Evolutionary conservation across 2,113 vertebrate genomes (phyloP).

Genomic region (Tragelaphus strepsiceros): DNA sequence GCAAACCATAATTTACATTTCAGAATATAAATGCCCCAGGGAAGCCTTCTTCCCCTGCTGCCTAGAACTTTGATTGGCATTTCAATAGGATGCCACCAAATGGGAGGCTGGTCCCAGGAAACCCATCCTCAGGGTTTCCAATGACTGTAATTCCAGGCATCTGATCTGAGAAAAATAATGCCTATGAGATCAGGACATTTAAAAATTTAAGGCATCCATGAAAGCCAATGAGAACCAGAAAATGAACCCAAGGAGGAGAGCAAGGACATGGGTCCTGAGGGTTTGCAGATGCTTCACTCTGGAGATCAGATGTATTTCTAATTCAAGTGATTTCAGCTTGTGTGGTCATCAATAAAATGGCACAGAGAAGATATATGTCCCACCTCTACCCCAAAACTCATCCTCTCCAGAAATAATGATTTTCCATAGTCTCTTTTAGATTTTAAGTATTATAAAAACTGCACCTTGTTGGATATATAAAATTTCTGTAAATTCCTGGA

Average conservation of each 20-base stretch:
- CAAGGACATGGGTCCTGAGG: neutral
- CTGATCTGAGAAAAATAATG: conserved; percentile 48
- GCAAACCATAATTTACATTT: conserved; percentile 78
- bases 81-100: conserved; percentile 64
- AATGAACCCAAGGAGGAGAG: neutral
- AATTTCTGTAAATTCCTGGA: neutral
- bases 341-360: neutral
- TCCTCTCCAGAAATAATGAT: neutral
- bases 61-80: conserved; percentile 59
- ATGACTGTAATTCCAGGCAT: conserved; percentile 55
- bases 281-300: neutral
- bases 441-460: neutral
- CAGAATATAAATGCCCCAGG: conserved; percentile 63
- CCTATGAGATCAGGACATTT: conserved; percentile 17
- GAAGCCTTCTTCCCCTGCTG: conserved; percentile 56
- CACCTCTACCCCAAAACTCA: neutral
- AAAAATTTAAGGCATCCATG: conserved; percentile 15
- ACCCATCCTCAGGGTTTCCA: conserved; percentile 37
- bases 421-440: neutral
- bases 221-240: neutral
- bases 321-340: neutral
- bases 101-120: conserved; percentile 56
- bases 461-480: neutral
- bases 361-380: neutral
- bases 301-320: neutral